These are phyloP conservation scores for Halichoerus grypus DNA, from an alignment of 2,113 vertebrate genomes.

Conservation along the genomic window DNA sequence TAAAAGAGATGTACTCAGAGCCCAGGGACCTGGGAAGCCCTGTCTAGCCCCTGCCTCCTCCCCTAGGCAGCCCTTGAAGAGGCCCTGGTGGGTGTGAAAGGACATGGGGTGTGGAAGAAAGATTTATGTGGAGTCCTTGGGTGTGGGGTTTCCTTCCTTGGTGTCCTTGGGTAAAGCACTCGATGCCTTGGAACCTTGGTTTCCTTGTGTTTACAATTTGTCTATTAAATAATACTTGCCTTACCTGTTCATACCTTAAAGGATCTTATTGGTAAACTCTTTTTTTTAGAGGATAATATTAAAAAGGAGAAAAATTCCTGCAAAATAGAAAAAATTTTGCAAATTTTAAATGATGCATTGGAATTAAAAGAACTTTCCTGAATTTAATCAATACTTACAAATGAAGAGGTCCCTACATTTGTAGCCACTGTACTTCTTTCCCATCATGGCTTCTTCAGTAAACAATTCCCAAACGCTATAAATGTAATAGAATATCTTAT, in stretches of 20 bases:
- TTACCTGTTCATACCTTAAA: neutral
- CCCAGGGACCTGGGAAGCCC: neutral
- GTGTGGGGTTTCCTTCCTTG: neutral
- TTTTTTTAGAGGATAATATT: neutral
- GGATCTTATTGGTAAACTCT: neutral
- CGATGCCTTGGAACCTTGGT: neutral
- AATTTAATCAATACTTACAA: neutral
- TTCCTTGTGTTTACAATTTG: neutral
- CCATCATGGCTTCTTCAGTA: neutral
- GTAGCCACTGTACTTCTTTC: constrained; percentile 9
- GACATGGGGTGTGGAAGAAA: neutral
- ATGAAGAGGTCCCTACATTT: neutral
- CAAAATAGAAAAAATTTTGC: neutral
- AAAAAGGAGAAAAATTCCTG: constrained; percentile 1
- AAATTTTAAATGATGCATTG: neutral
- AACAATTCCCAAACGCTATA: neutral
- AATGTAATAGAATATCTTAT: constrained; percentile 32
- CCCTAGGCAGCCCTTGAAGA: neutral
- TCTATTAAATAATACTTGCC: neutral
- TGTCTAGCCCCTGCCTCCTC: neutral
- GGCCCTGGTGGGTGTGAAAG: neutral
- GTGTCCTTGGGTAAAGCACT: neutral
- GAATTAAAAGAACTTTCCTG: neutral
- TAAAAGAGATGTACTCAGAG: neutral
- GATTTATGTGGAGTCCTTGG: neutral